Percentiles rank a stretch among this genome's conserved stretches.
These are phyloP conservation scores for Burhinus bistriatus DNA, from an alignment of 2,113 vertebrate genomes.

Conservation along the genomic window DNA sequence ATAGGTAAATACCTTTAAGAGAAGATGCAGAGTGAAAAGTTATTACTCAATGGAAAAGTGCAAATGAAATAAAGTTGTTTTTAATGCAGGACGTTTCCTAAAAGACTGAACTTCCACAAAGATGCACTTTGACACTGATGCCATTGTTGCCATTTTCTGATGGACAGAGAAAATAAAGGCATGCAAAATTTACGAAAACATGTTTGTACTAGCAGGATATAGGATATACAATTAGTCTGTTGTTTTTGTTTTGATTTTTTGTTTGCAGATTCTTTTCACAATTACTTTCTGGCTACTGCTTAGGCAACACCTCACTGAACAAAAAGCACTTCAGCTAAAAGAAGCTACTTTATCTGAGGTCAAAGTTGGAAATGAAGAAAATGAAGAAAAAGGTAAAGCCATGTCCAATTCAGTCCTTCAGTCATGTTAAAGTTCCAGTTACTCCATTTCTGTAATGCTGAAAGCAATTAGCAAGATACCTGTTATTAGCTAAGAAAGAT, in stretches of 20 bases:
- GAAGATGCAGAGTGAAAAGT: neutral
- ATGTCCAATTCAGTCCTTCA: neutral
- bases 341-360: constrained; percentile 85
- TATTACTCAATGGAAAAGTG: neutral
- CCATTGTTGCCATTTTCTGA: neutral
- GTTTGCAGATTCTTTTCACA: constrained; percentile 87
- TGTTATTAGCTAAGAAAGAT: neutral
- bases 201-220: neutral
- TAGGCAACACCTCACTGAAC: constrained; percentile 92
- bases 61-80: neutral
- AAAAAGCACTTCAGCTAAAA: constrained; percentile 79
- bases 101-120: neutral
- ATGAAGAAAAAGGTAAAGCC: constrained; percentile 83
- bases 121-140: neutral
- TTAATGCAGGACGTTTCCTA: neutral
- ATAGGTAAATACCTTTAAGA: neutral
- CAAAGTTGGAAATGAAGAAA: constrained; percentile 82
- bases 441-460: neutral
- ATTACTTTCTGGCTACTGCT: constrained; percentile 97
- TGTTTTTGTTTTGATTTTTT: constrained; percentile 50
- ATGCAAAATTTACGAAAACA: neutral
- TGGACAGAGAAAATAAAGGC: neutral
- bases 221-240: constrained; percentile 37
- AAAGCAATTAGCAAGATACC: neutral
- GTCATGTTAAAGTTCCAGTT: neutral